Conservation (phyloP, 1,140 invertebrate species). For the Lepidurus packardi region DNA sequence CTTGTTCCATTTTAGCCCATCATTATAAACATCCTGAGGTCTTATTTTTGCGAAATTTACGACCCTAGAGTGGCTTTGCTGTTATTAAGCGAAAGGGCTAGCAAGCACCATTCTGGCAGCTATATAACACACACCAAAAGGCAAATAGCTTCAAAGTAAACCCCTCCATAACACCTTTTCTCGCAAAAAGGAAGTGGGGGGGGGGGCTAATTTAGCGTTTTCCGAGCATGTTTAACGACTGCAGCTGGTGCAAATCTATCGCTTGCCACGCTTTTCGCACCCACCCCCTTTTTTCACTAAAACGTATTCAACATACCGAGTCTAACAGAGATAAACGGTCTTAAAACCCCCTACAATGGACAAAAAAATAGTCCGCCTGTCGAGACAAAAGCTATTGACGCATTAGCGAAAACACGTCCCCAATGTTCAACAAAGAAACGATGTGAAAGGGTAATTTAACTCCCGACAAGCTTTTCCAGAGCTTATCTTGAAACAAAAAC, state of each 20-base stretch:
- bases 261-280: constrained; percentile 20
- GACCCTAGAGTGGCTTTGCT: constrained; percentile 5
- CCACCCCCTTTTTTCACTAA: background rate
- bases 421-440: background rate
- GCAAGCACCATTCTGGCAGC: background rate
- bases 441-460: background rate
- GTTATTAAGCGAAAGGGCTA: background rate
- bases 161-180: background rate
- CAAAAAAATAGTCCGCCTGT: background rate
- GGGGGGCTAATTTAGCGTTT: constrained; percentile 2
- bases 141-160: background rate
- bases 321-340: background rate
- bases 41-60: constrained; percentile 18
- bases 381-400: background rate
- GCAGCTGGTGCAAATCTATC: constrained; percentile 18
- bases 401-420: background rate
- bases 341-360: background rate
- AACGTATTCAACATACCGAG: background rate
- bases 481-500: no score
- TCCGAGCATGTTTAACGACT: constrained; percentile 5
- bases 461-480: no score
- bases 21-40: constrained; percentile 14
- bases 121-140: constrained; percentile 2
- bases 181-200: no score
- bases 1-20: constrained; percentile 16